phyloP scores from a whole-genome alignment of 1,140 invertebrate genomes.

The Arctopsyche grandis region DNA sequence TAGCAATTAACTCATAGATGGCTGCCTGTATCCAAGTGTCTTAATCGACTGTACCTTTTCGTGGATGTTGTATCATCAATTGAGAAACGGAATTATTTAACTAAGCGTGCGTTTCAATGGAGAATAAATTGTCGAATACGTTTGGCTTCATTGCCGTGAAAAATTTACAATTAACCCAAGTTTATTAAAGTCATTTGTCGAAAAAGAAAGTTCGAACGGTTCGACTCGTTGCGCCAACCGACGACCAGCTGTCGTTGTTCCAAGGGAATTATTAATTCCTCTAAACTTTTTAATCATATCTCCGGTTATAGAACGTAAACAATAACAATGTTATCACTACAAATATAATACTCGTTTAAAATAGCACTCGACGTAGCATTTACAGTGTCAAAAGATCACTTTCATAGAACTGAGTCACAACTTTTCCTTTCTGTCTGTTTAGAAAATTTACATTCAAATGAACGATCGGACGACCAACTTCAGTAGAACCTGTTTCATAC shows the following conservation, averaged over 20 bases:
- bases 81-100: conserved; percentile 1
- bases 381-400: conserved; percentile 19
- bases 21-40: too few relatives aligned
- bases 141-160: conserved; percentile 4
- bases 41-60: too few relatives aligned
- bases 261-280: too few relatives aligned
- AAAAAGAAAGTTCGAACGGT: too few relatives aligned
- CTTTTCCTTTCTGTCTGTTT: background rate
- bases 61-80: too few relatives aligned
- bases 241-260: too few relatives aligned
- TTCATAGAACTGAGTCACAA: conserved; percentile 16
- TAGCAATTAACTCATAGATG: too few relatives aligned
- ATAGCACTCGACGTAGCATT: too few relatives aligned
- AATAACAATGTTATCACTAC: conserved; percentile 1
- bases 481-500: background rate
- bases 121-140: conserved; percentile 20
- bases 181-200: too few relatives aligned
- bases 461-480: background rate
- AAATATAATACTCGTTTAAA: background rate
- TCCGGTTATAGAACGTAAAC: background rate
- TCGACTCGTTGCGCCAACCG: too few relatives aligned
- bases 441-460: conserved; percentile 31
- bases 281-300: too few relatives aligned
- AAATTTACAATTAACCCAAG: background rate
- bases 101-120: conserved; percentile 13